Conservation (phyloP, 1,140 invertebrate genomes). For the Drosophila suzukii region DNA sequence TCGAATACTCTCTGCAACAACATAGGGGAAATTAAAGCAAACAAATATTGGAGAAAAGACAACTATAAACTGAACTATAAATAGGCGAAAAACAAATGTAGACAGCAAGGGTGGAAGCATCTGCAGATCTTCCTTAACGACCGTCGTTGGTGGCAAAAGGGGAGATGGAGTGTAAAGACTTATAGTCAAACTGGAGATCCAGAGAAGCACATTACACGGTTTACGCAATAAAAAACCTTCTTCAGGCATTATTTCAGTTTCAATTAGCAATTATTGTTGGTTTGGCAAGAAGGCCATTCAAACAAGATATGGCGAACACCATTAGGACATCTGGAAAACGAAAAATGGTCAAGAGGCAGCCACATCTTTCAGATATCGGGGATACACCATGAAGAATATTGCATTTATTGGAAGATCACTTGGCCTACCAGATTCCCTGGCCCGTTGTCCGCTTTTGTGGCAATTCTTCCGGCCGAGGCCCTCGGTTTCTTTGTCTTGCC, state of each 20-base stretch:
- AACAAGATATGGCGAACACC: too few relatives aligned
- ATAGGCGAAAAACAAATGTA: conserved; percentile 59
- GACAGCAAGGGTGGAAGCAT: conserved; percentile 10
- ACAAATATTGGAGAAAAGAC: conserved; percentile 10
- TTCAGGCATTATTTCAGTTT: not conserved
- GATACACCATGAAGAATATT: not conserved
- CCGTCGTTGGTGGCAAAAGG: conserved; percentile 8
- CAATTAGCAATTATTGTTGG: not conserved
- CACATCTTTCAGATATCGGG: not conserved
- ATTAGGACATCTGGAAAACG: conserved; percentile 47
- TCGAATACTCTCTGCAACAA: not conserved
- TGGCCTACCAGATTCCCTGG: conserved; percentile 50
- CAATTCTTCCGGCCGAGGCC: not conserved
- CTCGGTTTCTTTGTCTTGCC: conserved; percentile 40
- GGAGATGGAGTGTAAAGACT: conserved; percentile 48
- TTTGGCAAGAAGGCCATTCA: too few relatives aligned
- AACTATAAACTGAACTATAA: conserved; percentile 42
- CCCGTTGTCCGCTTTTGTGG: not conserved
- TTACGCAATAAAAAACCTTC: too few relatives aligned
- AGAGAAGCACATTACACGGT: not conserved
- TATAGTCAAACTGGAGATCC: conserved; percentile 6
- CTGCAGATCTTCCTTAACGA: conserved; percentile 5
- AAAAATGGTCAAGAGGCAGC: conserved; percentile 39
- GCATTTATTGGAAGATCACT: conserved; percentile 6
- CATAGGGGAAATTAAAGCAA: conserved; percentile 17